phyloP scores from a whole-genome alignment of 2,888 invertebrate species.

The Tubulanus polymorphus region DNA sequence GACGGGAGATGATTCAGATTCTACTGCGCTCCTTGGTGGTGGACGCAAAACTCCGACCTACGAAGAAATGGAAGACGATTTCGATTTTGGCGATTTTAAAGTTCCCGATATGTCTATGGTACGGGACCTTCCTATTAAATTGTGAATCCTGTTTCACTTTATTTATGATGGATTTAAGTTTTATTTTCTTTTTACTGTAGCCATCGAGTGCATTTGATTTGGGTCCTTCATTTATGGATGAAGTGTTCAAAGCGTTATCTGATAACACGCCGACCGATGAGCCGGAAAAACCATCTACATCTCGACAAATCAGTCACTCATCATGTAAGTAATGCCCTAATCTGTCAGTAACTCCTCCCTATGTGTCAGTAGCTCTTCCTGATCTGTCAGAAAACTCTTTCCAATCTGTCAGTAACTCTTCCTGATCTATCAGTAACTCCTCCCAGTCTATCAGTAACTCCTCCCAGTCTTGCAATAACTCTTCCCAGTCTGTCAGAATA shows the following conservation, averaged over 20 bases:
- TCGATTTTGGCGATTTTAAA: constrained; percentile 42
- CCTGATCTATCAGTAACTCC: too few species aligned
- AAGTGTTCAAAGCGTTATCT: constrained; percentile 70
- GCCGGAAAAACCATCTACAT: constrained; percentile 12
- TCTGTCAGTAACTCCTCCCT: too few species aligned
- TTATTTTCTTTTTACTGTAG: not conserved
- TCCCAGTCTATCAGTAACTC: too few species aligned
- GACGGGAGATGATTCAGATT: not conserved
- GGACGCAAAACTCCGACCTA: constrained; percentile 25
- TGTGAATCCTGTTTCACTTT: too few species aligned
- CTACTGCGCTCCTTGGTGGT: not conserved
- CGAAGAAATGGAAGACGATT: constrained; percentile 36
- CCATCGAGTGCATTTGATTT: constrained; percentile 44
- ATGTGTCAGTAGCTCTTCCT: too few species aligned
- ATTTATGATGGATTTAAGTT: too few species aligned
- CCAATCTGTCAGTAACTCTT: too few species aligned
- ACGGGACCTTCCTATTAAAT: too few species aligned
- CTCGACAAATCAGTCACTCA: constrained; percentile 56
- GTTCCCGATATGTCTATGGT: constrained; percentile 48
- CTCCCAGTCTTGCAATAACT: too few species aligned
- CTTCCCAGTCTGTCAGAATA: too few species aligned
- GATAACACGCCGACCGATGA: constrained; percentile 12
- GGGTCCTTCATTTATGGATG: constrained; percentile 84
- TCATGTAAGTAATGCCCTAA: too few species aligned
- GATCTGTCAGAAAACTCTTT: too few species aligned